Percentiles rank a stretch among this genome's conserved stretches.
Evolutionary conservation across 2,888 invertebrate species (phyloP).

Genomic region (Drosophila infuscata): DNA sequence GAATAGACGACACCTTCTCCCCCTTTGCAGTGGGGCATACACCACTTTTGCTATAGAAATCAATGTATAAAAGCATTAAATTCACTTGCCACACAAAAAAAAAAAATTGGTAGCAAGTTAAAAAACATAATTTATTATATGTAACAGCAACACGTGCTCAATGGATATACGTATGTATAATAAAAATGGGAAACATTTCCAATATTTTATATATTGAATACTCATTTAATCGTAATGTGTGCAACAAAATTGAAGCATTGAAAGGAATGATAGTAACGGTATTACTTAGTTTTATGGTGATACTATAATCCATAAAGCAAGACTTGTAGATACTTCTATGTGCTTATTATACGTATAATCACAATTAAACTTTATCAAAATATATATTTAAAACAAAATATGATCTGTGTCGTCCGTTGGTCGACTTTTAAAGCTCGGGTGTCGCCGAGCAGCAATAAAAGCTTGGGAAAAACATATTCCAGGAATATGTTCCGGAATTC

Average conservation of each 20-base stretch:
- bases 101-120: slow-evolving; percentile 20
- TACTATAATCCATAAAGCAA: neutral
- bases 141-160: slow-evolving; percentile 82
- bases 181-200: slow-evolving; percentile 63
- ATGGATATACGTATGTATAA: slow-evolving; percentile 61
- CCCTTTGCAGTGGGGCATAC: slow-evolving; percentile 1
- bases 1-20: slow-evolving; percentile 14
- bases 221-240: slow-evolving; percentile 1
- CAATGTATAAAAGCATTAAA: slow-evolving; percentile 66
- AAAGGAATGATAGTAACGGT: neutral
- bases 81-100: slow-evolving; percentile 45
- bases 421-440: slow-evolving; percentile 23
- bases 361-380: neutral
- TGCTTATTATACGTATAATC: neutral
- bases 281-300: neutral
- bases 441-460: slow-evolving; percentile 53
- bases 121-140: slow-evolving; percentile 82
- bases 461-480: slow-evolving; percentile 83
- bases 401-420: slow-evolving; percentile 3
- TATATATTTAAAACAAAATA: slow-evolving; percentile 5
- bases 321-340: neutral
- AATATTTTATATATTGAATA: slow-evolving; percentile 8
- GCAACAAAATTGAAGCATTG: neutral
- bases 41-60: slow-evolving; percentile 43
- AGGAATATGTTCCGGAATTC: slow-evolving; percentile 84